Evolutionary conservation across 2,888 invertebrate genomes (phyloP).

Genomic region (Drosophila niveifrons): DNA sequence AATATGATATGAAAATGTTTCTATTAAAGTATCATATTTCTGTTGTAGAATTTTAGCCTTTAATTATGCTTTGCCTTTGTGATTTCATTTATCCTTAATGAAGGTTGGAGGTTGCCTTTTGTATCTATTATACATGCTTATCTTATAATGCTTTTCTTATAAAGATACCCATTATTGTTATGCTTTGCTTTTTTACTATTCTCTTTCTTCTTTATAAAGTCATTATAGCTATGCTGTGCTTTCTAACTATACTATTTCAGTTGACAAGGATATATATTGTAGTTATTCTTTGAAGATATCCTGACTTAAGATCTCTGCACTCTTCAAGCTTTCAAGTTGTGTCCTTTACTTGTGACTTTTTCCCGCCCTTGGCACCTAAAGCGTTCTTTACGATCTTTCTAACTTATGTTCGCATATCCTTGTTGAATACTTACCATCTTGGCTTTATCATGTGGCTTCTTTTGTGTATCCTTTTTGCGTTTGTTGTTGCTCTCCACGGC

Average conservation of each 20-base stretch:
- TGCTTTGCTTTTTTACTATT: too few species aligned
- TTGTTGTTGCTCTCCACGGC: conserved; percentile 68
- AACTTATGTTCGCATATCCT: background rate
- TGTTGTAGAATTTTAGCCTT: background rate
- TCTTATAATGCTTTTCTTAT: background rate
- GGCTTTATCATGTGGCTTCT: conserved; percentile 58
- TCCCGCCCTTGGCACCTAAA: background rate
- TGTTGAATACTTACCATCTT: conserved; percentile 67
- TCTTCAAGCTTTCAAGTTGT: background rate
- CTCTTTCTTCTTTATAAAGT: background rate
- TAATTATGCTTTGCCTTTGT: background rate
- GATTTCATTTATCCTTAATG: background rate
- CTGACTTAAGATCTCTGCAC: background rate
- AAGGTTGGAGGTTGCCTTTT: too few species aligned
- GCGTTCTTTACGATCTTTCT: background rate
- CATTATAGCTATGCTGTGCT: background rate
- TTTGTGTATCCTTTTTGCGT: conserved; percentile 71
- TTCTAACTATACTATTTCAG: too few species aligned
- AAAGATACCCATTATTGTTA: background rate
- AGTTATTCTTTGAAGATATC: too few species aligned
- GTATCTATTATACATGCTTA: too few species aligned
- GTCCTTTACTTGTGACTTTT: background rate
- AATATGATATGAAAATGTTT: background rate
- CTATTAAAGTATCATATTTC: conserved; percentile 16
- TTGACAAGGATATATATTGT: too few species aligned